A percentile compares a stretch with the other conserved stretches of the same genome.
phyloP scores from a whole-genome alignment of 1,140 invertebrate genomes.

The Zophobas atratus region DNA sequence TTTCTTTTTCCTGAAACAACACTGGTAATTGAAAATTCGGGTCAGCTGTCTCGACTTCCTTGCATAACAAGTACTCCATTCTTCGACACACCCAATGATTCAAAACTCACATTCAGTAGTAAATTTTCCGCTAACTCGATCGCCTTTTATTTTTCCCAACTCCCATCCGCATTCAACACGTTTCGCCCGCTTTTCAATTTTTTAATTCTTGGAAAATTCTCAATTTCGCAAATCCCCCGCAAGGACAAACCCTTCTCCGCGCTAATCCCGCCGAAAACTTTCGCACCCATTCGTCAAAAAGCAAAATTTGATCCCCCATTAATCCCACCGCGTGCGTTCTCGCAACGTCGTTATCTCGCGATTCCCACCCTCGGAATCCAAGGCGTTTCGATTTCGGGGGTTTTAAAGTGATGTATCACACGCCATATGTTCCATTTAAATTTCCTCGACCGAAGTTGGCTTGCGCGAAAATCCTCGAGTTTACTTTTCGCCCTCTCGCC shows the following conservation, averaged over 20 bases:
- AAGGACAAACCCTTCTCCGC: background rate
- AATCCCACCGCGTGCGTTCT: slow-evolving; percentile 13
- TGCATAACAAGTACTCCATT: too few species aligned
- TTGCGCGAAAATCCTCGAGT: slow-evolving; percentile 25
- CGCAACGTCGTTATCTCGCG: slow-evolving; percentile 15
- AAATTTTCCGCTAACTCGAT: too few species aligned
- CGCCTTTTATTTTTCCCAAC: too few species aligned
- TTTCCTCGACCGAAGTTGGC: slow-evolving; percentile 25
- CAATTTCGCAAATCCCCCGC: background rate
- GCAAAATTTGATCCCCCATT: slow-evolving; percentile 35
- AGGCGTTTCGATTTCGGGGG: slow-evolving; percentile 22
- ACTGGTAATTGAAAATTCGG: too few species aligned
- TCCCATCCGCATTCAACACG: too few species aligned
- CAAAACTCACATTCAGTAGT: too few species aligned
- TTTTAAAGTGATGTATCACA: slow-evolving; percentile 42
- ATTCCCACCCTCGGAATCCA: slow-evolving; percentile 7
- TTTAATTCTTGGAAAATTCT: too few species aligned
- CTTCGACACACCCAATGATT: too few species aligned
- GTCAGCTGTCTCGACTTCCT: too few species aligned
- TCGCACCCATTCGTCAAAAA: slow-evolving; percentile 20
- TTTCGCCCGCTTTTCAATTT: too few species aligned
- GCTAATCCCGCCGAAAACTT: slow-evolving; percentile 7
- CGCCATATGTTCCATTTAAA: slow-evolving; percentile 40
- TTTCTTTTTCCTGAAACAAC: too few species aligned
- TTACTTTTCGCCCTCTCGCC: slow-evolving; percentile 10